Conservation (phyloP, 2,797 vertebrate species). For the Gymnothorax reevesii region DNA sequence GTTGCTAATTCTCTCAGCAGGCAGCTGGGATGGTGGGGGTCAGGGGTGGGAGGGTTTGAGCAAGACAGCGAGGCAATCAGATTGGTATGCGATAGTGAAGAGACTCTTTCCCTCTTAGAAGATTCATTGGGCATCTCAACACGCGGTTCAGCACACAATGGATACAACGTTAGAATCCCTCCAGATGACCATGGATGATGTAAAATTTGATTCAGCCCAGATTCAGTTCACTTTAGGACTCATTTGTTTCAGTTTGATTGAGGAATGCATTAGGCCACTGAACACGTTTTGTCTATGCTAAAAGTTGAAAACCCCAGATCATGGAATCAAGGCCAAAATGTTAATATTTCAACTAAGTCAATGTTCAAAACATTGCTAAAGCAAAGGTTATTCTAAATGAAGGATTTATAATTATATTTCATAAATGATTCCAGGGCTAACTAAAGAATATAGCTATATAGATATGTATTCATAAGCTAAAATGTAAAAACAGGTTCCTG, state of each 20-base stretch:
- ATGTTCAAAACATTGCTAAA: neutral
- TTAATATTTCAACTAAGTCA: neutral
- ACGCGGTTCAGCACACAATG: neutral
- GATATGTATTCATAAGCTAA: neutral
- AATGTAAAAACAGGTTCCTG: neutral
- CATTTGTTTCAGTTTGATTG: neutral
- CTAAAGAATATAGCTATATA: neutral
- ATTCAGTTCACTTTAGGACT: neutral
- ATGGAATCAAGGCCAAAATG: neutral
- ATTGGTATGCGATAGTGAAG: neutral
- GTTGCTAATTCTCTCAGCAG: slow-evolving; percentile 10
- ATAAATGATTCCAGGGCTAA: neutral
- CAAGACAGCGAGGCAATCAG: neutral
- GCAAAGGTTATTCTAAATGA: neutral
- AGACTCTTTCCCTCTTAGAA: neutral
- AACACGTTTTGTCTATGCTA: neutral
- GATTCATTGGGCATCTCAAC: neutral
- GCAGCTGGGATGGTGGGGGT: neutral
- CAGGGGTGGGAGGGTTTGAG: neutral
- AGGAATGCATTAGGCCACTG: neutral
- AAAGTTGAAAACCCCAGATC: neutral
- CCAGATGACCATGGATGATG: no score
- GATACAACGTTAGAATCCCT: no score
- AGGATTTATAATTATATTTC: neutral
- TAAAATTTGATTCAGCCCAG: no score